Evolutionary conservation across 2,888 invertebrate genomes (phyloP).

Genomic region (Mactromeris polynyma): DNA sequence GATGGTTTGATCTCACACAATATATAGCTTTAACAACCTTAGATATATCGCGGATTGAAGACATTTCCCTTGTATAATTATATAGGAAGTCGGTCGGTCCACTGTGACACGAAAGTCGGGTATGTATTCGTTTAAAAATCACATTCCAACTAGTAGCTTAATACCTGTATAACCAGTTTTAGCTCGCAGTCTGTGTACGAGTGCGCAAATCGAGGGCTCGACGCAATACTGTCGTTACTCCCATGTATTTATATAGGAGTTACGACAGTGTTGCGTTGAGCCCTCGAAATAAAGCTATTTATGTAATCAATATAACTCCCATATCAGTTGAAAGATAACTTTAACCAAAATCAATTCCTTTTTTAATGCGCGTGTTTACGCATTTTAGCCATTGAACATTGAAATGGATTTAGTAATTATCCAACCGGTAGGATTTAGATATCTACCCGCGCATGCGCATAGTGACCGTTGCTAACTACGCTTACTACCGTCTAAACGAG

Average conservation of each 20-base stretch:
- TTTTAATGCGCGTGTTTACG: conserved; percentile 7
- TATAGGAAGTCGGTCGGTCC: no score
- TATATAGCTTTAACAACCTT: no score
- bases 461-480: neutral
- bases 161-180: neutral
- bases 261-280: no score
- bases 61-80: no score
- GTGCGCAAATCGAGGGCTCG: no score
- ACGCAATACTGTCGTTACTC: no score
- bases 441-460: neutral
- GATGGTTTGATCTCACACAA: no score
- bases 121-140: no score
- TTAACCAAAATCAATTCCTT: neutral
- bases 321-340: neutral
- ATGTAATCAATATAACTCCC: neutral
- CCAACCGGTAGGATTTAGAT: neutral
- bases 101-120: no score
- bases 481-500: neutral
- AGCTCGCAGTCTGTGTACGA: neutral
- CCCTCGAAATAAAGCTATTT: neutral
- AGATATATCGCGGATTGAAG: no score
- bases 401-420: conserved; percentile 2
- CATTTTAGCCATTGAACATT: neutral
- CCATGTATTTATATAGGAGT: no score
- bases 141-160: no score